phyloP scores from a whole-genome alignment of 2,888 invertebrate genomes.

The Lasioglossum zephyrum region DNA sequence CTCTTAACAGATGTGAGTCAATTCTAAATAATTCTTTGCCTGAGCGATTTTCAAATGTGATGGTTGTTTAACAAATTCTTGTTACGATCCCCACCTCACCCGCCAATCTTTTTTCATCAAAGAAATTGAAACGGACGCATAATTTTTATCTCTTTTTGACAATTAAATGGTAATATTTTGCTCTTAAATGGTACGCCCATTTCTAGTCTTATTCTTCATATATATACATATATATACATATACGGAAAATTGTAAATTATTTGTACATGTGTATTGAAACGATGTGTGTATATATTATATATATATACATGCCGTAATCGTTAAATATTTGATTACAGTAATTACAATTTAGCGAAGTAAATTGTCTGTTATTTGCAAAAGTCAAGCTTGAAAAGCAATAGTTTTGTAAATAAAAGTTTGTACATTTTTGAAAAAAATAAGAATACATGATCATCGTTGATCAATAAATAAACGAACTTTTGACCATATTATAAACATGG shows the following conservation, averaged over 20 bases:
- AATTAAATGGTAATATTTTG: slow-evolving; percentile 2
- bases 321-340: slow-evolving; percentile 32
- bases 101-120: slow-evolving; percentile 33
- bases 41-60: slow-evolving; percentile 52
- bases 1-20: slow-evolving; percentile 71
- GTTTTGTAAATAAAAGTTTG: slow-evolving; percentile 73
- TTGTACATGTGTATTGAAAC: slow-evolving; percentile 41
- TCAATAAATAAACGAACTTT: slow-evolving; percentile 77
- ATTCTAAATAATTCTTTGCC: slow-evolving; percentile 63
- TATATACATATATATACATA: slow-evolving; percentile 7
- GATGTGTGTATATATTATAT: background rate
- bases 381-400: slow-evolving; percentile 61
- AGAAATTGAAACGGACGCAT: slow-evolving; percentile 19
- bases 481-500: slow-evolving; percentile 73
- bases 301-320: slow-evolving; percentile 14
- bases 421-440: slow-evolving; percentile 68
- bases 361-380: slow-evolving; percentile 54
- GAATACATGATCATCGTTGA: slow-evolving; percentile 73
- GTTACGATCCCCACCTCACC: slow-evolving; percentile 12
- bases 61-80: slow-evolving; percentile 55
- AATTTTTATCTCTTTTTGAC: slow-evolving; percentile 22
- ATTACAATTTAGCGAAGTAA: slow-evolving; percentile 46
- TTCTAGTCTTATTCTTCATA: slow-evolving; percentile 33
- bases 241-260: slow-evolving; percentile 44
- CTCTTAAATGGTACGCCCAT: slow-evolving; percentile 33